phyloP scores from a whole-genome alignment of 2,797 vertebrate genomes.

The Aplochiton taeniatus region DNA sequence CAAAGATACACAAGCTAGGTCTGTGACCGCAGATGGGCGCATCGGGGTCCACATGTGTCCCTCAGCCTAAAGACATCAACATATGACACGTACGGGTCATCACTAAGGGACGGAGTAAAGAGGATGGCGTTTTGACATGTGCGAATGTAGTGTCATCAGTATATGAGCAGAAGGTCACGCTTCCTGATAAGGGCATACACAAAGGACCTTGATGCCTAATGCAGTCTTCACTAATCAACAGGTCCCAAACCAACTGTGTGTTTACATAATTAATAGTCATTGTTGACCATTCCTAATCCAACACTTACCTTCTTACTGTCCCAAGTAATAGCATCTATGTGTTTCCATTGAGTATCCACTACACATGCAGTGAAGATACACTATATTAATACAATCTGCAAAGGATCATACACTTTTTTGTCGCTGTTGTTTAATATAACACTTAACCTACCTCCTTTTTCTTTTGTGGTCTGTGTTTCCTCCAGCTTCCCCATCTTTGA shows the following conservation, averaged over 20 bases:
- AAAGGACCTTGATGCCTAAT: slow-evolving; percentile 8
- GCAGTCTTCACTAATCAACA: slow-evolving; percentile 19
- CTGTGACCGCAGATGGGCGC: background rate
- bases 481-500: slow-evolving; percentile 98
- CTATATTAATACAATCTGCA: too few relatives aligned
- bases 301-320: slow-evolving; percentile 28
- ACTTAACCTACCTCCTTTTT: background rate
- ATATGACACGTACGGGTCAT: background rate
- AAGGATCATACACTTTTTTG: too few relatives aligned
- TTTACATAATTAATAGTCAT: slow-evolving; percentile 7
- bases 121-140: background rate
- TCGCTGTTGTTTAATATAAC: too few relatives aligned
- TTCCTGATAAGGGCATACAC: slow-evolving; percentile 13
- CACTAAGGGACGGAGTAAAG: background rate
- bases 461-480: slow-evolving; percentile 18
- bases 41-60: background rate
- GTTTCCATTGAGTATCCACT: too few relatives aligned
- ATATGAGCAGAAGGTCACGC: background rate
- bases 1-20: background rate
- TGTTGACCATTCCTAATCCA: slow-evolving; percentile 14
- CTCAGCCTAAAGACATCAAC: background rate
- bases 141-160: background rate
- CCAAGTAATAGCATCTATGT: background rate
- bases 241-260: slow-evolving; percentile 19
- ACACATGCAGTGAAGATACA: too few relatives aligned